Conservation (phyloP, 1,140 invertebrate genomes). For the Tetramorium parvispinum region DNA sequence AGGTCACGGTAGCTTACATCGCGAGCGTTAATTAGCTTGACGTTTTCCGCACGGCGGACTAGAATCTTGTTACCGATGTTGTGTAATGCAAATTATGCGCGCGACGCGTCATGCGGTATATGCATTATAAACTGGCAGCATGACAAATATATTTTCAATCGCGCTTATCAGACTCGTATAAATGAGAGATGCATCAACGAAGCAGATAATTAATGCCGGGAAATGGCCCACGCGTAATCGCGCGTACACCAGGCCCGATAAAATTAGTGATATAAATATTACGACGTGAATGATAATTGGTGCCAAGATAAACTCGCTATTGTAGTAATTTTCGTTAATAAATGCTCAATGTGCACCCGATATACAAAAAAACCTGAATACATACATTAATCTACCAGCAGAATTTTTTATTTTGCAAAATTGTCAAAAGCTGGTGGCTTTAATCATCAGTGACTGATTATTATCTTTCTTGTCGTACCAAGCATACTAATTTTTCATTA, state of each 20-base stretch:
- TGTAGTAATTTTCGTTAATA: slow-evolving; percentile 13
- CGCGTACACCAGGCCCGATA: slow-evolving; percentile 26
- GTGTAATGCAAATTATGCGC: slow-evolving; percentile 40
- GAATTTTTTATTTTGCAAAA: slow-evolving; percentile 31
- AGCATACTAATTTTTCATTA: neutral
- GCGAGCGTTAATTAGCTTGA: slow-evolving; percentile 12
- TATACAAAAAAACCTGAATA: neutral
- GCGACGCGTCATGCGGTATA: neutral
- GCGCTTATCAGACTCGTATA: slow-evolving; percentile 50
- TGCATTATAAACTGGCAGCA: slow-evolving; percentile 39
- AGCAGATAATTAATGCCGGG: slow-evolving; percentile 39
- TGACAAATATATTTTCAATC: slow-evolving; percentile 54
- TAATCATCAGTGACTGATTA: neutral
- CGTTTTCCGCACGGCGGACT: slow-evolving; percentile 12
- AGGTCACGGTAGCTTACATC: neutral
- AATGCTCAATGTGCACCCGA: neutral
- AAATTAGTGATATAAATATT: slow-evolving; percentile 50
- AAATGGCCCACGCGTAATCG: slow-evolving; percentile 34
- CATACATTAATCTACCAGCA: neutral
- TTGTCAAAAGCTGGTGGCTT: neutral
- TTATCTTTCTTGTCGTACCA: neutral
- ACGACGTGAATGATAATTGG: slow-evolving; percentile 28
- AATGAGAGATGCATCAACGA: slow-evolving; percentile 17
- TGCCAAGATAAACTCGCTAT: slow-evolving; percentile 25
- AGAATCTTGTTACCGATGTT: slow-evolving; percentile 35